Percentiles rank a stretch among this genome's conserved stretches.
phyloP scores from a whole-genome alignment of 2,888 invertebrate genomes.

The Pherbina coryleti region DNA sequence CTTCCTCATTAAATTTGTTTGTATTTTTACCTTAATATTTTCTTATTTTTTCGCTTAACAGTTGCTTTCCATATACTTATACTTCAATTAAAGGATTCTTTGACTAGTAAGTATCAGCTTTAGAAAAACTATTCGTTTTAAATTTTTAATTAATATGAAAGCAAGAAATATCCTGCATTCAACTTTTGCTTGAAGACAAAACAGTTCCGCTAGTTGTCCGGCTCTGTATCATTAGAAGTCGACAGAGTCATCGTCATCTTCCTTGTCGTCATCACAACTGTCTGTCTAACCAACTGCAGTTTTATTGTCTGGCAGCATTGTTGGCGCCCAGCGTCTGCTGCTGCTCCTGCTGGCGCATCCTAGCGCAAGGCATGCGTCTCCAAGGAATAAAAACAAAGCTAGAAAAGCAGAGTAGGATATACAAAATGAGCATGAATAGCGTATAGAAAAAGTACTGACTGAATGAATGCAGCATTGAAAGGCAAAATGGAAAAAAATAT shows the following conservation, averaged over 20 bases:
- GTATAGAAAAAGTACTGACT: conserved; percentile 11
- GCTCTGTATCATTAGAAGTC: not conserved
- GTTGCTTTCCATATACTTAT: too few relatives aligned
- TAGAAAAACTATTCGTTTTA: too few relatives aligned
- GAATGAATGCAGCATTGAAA: not conserved
- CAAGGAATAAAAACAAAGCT: conserved; percentile 22
- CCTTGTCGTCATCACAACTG: not conserved
- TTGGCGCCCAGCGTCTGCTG: conserved; percentile 18
- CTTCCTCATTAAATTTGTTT: too few relatives aligned
- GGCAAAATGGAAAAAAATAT: not conserved
- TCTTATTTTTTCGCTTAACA: too few relatives aligned
- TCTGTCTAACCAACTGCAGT: conserved; percentile 22
- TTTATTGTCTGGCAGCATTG: conserved; percentile 29
- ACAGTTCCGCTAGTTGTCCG: not conserved
- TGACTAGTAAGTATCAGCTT: too few relatives aligned
- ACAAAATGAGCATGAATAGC: conserved; percentile 21
- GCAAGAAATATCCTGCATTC: not conserved
- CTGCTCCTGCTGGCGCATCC: not conserved
- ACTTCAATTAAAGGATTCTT: too few relatives aligned
- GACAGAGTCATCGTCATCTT: not conserved
- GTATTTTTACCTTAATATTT: too few relatives aligned
- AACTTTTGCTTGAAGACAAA: not conserved
- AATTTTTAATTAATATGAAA: too few relatives aligned
- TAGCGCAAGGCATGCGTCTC: not conserved
- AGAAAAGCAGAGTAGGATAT: not conserved